Percentiles rank a stretch among this genome's conserved stretches.
These are phyloP conservation scores for Xyliphius kryptos DNA, from an alignment of 2,113 vertebrate species.

Conservation along the genomic window DNA sequence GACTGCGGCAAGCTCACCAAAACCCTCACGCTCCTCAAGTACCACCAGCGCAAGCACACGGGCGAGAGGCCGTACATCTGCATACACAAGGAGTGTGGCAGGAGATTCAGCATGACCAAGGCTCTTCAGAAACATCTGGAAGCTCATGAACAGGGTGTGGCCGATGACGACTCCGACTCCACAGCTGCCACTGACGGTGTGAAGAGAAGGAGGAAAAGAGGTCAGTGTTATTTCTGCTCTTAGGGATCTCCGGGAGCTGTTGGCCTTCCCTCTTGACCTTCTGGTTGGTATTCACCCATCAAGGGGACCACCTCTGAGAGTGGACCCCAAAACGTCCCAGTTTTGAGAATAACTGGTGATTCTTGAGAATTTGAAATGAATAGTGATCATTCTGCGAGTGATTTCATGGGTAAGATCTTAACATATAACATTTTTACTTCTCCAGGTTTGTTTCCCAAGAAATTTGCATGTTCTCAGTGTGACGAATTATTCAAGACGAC, in stretches of 20 bases:
- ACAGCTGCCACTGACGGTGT: conserved; percentile 26
- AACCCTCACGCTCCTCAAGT: conserved; percentile 72
- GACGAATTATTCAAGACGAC: conserved; percentile 57
- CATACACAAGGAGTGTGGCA: conserved; percentile 63
- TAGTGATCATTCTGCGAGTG: no score
- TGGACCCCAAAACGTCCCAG: no score
- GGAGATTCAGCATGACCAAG: conserved; percentile 59
- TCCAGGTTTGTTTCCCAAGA: conserved; percentile 46
- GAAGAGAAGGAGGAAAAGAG: conserved; percentile 42
- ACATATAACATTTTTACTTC: conserved; percentile 22
- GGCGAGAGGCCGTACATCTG: conserved; percentile 67
- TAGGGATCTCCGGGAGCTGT: no score
- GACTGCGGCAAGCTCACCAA: conserved; percentile 82
- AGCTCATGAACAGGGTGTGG: conserved; percentile 47
- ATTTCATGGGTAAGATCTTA: conserved; percentile 4
- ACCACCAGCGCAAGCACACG: conserved; percentile 71
- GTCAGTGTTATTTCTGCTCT: conserved; percentile 39
- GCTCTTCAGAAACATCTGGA: conserved; percentile 57
- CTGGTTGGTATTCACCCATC: no score
- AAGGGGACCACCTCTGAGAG: no score
- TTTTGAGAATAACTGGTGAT: no score
- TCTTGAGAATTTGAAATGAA: no score
- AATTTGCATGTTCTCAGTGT: conserved; percentile 57
- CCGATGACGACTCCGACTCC: conserved; percentile 15
- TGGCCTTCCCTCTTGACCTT: no score